phyloP scores from a whole-genome alignment of 1,140 invertebrate species.

The Maniola jurtina region DNA sequence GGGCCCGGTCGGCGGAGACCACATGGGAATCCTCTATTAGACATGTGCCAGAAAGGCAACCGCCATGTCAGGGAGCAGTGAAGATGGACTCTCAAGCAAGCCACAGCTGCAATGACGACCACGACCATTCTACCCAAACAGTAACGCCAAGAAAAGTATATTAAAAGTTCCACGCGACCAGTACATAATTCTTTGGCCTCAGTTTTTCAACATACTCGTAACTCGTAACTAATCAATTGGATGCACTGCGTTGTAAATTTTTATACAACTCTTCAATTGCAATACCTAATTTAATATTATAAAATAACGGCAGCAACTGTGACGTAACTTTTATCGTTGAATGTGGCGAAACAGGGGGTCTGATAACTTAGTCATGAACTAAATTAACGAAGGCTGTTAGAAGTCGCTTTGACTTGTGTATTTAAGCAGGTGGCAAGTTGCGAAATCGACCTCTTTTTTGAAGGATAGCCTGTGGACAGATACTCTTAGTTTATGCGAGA shows the following conservation, averaged over 20 bases:
- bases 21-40: too few species aligned
- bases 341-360: neutral
- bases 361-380: neutral
- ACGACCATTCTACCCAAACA: too few species aligned
- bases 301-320: neutral
- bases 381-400: neutral
- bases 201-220: too few species aligned
- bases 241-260: neutral
- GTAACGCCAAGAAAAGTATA: too few species aligned
- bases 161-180: too few species aligned
- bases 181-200: too few species aligned
- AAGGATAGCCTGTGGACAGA: neutral
- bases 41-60: too few species aligned
- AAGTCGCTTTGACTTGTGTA: neutral
- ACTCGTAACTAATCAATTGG: too few species aligned
- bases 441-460: neutral
- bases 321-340: neutral
- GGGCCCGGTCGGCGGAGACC: too few species aligned
- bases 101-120: too few species aligned
- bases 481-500: neutral
- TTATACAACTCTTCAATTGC: neutral
- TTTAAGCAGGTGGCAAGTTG: neutral
- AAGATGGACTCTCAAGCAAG: too few species aligned
- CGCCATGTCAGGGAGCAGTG: too few species aligned
- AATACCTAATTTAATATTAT: neutral